These are phyloP conservation scores for Macrobrachium nipponense DNA, from an alignment of 1,140 invertebrate species.

Conservation along the genomic window DNA sequence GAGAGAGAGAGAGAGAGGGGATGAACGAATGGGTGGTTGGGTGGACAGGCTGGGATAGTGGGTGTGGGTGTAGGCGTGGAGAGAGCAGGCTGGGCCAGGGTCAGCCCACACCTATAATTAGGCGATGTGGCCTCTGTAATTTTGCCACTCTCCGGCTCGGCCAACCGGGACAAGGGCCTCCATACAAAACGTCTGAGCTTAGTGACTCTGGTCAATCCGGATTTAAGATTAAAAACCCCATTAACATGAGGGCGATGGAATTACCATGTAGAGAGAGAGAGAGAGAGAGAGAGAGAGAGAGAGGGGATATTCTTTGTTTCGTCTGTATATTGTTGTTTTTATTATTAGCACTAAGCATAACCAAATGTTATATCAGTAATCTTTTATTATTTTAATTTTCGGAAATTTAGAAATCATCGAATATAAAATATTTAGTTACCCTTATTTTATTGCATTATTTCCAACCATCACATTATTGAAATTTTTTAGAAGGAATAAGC, in stretches of 20 bases:
- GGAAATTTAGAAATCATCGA: too few relatives aligned
- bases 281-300: too few relatives aligned
- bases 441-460: too few relatives aligned
- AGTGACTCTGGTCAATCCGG: slow-evolving; percentile 39
- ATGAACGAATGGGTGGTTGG: not conserved
- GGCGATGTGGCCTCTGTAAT: slow-evolving; percentile 43
- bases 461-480: too few relatives aligned
- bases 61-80: slow-evolving; percentile 11
- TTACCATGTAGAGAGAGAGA: slow-evolving; percentile 16
- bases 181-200: slow-evolving; percentile 53
- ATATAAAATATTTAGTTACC: too few relatives aligned
- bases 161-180: slow-evolving; percentile 18
- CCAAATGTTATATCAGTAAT: too few relatives aligned
- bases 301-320: too few relatives aligned
- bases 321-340: too few relatives aligned
- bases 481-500: too few relatives aligned
- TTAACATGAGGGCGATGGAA: slow-evolving; percentile 29
- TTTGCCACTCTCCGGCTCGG: slow-evolving; percentile 44
- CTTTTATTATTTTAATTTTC: too few relatives aligned
- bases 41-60: not conserved
- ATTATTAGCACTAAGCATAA: too few relatives aligned
- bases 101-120: slow-evolving; percentile 54
- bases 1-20: slow-evolving; percentile 12
- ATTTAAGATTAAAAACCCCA: slow-evolving; percentile 45
- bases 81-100: slow-evolving; percentile 29